Conservation (phyloP, 2,113 vertebrate genomes). For the Hippocampus abdominalis region DNA sequence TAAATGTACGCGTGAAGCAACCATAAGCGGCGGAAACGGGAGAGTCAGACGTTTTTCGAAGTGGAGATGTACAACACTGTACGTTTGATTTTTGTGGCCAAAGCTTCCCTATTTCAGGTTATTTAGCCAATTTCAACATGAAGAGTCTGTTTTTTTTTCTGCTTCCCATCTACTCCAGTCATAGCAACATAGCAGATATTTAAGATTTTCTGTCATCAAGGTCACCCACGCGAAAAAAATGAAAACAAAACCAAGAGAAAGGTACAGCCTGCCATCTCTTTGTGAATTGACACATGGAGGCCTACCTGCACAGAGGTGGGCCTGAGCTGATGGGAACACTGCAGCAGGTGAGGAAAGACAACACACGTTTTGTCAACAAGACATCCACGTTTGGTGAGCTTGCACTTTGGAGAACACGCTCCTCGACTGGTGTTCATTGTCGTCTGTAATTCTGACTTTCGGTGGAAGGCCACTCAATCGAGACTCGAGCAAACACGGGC, state of each 20-base stretch:
- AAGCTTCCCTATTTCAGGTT: not conserved
- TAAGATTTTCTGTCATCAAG: not conserved
- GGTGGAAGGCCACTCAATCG: not conserved
- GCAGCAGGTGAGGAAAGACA: conserved; percentile 48
- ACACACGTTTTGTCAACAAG: conserved; percentile 30
- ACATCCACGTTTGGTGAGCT: not conserved
- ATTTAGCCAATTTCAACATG: not conserved
- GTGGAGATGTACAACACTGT: not conserved
- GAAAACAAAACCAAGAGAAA: not conserved
- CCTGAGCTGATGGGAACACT: conserved; percentile 61
- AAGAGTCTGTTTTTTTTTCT: not conserved
- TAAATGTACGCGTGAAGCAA: not conserved
- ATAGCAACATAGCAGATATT: not conserved
- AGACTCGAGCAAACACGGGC: not conserved
- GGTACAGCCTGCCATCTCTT: not conserved
- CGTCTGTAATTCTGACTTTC: no score
- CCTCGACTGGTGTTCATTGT: no score
- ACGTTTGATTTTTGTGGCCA: not conserved
- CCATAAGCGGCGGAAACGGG: not conserved
- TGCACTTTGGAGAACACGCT: no score
- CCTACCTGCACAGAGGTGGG: conserved; percentile 76
- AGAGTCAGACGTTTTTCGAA: not conserved
- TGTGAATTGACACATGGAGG: not conserved
- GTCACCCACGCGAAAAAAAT: no score
- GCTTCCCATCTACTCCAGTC: not conserved